phyloP scores from a whole-genome alignment of 2,888 invertebrate species.

The Heliconius erato region DNA sequence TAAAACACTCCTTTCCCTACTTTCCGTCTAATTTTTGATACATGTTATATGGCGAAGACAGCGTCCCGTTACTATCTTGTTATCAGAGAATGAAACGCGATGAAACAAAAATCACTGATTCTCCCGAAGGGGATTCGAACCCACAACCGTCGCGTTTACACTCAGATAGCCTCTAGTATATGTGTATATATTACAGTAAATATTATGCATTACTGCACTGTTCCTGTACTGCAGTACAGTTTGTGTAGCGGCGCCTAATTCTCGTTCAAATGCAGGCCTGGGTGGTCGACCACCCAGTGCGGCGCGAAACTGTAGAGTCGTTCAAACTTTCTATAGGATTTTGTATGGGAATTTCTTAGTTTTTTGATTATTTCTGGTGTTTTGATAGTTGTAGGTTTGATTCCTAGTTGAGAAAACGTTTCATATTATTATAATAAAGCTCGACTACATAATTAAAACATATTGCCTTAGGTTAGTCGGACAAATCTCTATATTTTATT shows the following conservation, averaged over 20 bases:
- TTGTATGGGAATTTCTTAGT: neutral
- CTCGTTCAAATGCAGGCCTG: slow-evolving; percentile 57
- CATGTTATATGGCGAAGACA: too few relatives aligned
- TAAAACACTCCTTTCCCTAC: neutral
- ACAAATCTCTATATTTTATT: too few relatives aligned
- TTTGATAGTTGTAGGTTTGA: neutral
- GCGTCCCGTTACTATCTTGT: too few relatives aligned
- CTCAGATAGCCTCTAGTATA: too few relatives aligned
- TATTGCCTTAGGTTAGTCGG: too few relatives aligned
- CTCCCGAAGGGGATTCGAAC: neutral
- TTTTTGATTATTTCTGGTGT: neutral
- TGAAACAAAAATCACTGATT: neutral
- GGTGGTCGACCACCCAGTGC: slow-evolving; percentile 81
- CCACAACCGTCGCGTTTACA: too few relatives aligned
- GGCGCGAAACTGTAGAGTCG: slow-evolving; percentile 59
- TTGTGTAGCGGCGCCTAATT: slow-evolving; percentile 58
- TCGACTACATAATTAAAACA: too few relatives aligned
- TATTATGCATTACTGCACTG: slow-evolving; percentile 23
- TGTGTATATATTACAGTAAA: neutral
- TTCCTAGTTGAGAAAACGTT: neutral
- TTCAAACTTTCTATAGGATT: neutral
- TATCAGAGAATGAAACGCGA: too few relatives aligned
- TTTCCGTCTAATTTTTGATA: neutral
- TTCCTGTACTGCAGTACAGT: slow-evolving; percentile 38
- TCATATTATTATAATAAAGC: neutral